Evolutionary conservation across 2,797 vertebrate genomes (phyloP).

Genomic region (Amphiprion clarkii): DNA sequence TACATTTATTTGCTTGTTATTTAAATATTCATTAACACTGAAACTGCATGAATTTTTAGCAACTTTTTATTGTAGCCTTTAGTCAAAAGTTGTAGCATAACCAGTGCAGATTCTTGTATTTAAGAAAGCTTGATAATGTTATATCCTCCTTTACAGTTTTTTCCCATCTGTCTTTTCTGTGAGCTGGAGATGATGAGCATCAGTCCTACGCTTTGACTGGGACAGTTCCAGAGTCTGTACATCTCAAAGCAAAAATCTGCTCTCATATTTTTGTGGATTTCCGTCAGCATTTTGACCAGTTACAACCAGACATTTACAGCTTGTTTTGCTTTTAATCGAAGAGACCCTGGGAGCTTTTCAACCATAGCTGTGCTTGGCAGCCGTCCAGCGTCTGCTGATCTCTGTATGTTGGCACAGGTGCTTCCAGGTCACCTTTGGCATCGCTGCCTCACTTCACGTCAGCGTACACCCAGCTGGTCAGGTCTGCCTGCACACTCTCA

Average conservation of each 20-base stretch:
- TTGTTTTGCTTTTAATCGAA: conserved; percentile 46
- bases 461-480: conserved; percentile 15
- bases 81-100: too few relatives aligned
- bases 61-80: too few relatives aligned
- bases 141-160: too few relatives aligned
- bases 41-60: too few relatives aligned
- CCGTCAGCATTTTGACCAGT: conserved; percentile 1
- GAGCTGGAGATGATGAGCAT: too few relatives aligned
- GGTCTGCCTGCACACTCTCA: not conserved
- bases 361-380: conserved; percentile 33
- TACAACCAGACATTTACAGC: not conserved
- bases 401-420: conserved; percentile 55
- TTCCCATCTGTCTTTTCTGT: too few relatives aligned
- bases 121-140: too few relatives aligned
- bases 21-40: too few relatives aligned
- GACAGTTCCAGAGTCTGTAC: not conserved
- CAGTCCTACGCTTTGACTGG: too few relatives aligned
- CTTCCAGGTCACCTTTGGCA: conserved; percentile 58
- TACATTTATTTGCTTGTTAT: too few relatives aligned
- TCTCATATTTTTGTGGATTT: conserved; percentile 4
- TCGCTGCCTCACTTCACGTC: conserved; percentile 9
- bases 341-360: conserved; percentile 27
- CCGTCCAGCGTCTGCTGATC: conserved; percentile 45
- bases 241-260: conserved; percentile 18
- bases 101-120: too few relatives aligned